A percentile compares a stretch with the other conserved stretches of the same genome.
These are phyloP conservation scores for Cyclophora punctaria DNA, from an alignment of 2,888 invertebrate species.

Conservation along the genomic window DNA sequence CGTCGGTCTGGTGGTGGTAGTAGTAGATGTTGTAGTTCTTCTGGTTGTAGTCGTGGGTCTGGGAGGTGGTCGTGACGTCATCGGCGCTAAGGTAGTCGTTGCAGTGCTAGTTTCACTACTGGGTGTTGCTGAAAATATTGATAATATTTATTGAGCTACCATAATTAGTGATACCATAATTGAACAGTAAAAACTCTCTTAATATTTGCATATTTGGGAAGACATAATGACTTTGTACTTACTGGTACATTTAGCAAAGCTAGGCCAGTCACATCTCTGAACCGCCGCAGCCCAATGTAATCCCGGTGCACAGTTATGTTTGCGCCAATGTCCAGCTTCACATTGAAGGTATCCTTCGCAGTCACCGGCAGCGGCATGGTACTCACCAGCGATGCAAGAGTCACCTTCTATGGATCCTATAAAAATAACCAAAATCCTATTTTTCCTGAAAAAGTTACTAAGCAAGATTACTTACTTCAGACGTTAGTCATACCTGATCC, in stretches of 20 bases:
- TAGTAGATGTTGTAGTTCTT: constrained; percentile 30
- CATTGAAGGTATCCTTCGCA: constrained; percentile 87
- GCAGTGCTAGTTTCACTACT: constrained; percentile 48
- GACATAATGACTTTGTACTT: constrained; percentile 2
- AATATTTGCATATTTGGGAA: too few species aligned
- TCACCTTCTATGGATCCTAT: constrained; percentile 66
- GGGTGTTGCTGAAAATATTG: constrained; percentile 22
- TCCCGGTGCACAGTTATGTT: constrained; percentile 85
- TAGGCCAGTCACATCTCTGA: constrained; percentile 88
- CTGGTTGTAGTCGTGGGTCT: constrained; percentile 39
- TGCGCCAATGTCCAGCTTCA: constrained; percentile 80
- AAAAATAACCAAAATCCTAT: constrained; percentile 29
- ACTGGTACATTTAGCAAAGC: constrained; percentile 79
- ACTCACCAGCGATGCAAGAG: constrained; percentile 61
- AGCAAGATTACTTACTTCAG: not conserved
- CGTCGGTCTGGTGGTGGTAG: constrained; percentile 29
- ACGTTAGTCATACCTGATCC: constrained; percentile 16
- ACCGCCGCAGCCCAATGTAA: constrained; percentile 84
- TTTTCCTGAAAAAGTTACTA: not conserved
- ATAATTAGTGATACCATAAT: too few species aligned
- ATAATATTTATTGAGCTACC: not conserved
- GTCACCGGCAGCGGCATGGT: constrained; percentile 77
- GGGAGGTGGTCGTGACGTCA: constrained; percentile 58
- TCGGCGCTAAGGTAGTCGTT: constrained; percentile 55
- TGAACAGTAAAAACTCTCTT: too few species aligned